Evolutionary conservation across 2,113 vertebrate genomes (phyloP).

Genomic region (Phycodurus eques): DNA sequence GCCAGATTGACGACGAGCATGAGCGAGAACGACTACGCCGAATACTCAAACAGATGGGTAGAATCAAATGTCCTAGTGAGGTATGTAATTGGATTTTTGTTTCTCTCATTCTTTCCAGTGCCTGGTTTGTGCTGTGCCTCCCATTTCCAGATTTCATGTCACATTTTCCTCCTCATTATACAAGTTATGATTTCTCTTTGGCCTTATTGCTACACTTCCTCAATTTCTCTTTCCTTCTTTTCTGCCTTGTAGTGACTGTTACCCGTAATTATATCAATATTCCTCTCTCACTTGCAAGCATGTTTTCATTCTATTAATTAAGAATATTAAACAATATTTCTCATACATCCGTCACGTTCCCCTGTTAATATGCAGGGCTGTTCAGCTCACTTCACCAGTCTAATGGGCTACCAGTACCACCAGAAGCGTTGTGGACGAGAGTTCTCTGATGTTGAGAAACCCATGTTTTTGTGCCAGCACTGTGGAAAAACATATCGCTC

Average conservation of each 20-base stretch:
- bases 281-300: conserved; percentile 47
- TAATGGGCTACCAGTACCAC: conserved; percentile 97
- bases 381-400: conserved; percentile 88
- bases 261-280: conserved; percentile 61
- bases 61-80: conserved; percentile 93
- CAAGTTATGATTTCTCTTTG: conserved; percentile 32
- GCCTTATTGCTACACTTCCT: conserved; percentile 28
- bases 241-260: conserved; percentile 44
- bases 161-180: conserved; percentile 32
- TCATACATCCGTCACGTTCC: conserved; percentile 28
- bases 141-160: conserved; percentile 31
- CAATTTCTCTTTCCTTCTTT: conserved; percentile 24
- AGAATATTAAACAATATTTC: conserved; percentile 28
- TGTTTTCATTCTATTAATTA: neutral
- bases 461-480: conserved; percentile 85
- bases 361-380: conserved; percentile 79
- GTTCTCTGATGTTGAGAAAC: conserved; percentile 80
- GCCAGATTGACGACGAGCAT: conserved; percentile 78
- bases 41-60: conserved; percentile 95
- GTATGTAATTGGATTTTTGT: conserved; percentile 65
- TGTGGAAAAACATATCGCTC: conserved; percentile 91
- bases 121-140: conserved; percentile 18
- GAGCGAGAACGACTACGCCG: conserved; percentile 87
- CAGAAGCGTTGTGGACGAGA: conserved; percentile 90
- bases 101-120: conserved; percentile 15